Conservation (phyloP, 2,113 vertebrate species). For the Brachyhypopomus gauderio region DNA sequence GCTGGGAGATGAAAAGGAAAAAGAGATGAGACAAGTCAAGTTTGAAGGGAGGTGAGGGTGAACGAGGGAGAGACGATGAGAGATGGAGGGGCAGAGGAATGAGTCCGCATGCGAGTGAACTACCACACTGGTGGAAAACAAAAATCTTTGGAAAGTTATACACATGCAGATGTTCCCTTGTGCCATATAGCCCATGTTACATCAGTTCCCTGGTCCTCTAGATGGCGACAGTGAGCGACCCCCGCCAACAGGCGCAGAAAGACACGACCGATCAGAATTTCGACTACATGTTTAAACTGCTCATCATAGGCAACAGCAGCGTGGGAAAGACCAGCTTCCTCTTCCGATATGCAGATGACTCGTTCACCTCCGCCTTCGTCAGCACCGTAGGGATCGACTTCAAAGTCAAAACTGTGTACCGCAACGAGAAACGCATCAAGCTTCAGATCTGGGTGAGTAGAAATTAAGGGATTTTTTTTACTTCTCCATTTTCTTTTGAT, state of each 20-base stretch:
- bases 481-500: too few relatives aligned
- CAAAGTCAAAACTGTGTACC: constrained; percentile 89
- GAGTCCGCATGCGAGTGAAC: neutral
- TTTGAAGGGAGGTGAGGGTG: neutral
- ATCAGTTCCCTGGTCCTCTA: constrained; percentile 6
- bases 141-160: too few relatives aligned
- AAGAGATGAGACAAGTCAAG: neutral
- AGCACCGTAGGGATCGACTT: constrained; percentile 94
- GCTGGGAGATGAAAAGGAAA: constrained; percentile 5
- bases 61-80: neutral
- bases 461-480: neutral
- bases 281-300: constrained; percentile 92
- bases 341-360: constrained; percentile 88
- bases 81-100: neutral
- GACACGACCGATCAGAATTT: constrained; percentile 89
- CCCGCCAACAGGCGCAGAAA: constrained; percentile 67
- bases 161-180: neutral
- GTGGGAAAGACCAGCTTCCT: constrained; percentile 91
- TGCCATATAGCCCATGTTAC: too few relatives aligned
- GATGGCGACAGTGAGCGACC: constrained; percentile 83
- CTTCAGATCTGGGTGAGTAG: constrained; percentile 90
- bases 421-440: constrained; percentile 86
- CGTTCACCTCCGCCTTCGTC: constrained; percentile 89
- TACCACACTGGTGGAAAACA: neutral
- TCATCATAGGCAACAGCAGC: constrained; percentile 89